Conservation (phyloP, 2,113 vertebrate species). For the Scomber scombrus region DNA sequence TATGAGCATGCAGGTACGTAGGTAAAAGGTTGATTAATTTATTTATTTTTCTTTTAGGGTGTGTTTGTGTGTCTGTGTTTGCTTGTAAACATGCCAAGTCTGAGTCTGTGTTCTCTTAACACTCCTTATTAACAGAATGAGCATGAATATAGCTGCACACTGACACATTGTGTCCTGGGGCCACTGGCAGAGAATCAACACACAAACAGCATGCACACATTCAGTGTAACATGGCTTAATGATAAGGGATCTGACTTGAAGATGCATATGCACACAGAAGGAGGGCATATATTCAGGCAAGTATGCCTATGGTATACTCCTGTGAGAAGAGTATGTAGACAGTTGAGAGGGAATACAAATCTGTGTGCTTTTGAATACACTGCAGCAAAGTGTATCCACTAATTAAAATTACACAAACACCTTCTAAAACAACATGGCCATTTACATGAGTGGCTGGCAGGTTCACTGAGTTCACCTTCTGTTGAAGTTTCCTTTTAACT, state of each 20-base stretch:
- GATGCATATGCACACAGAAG: neutral
- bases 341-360: slow-evolving; percentile 19
- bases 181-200: slow-evolving; percentile 8
- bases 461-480: slow-evolving; percentile 40
- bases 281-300: slow-evolving; percentile 2
- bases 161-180: slow-evolving; percentile 24
- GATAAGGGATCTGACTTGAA: slow-evolving; percentile 38
- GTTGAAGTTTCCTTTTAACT: slow-evolving; percentile 32
- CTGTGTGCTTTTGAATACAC: neutral
- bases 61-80: neutral
- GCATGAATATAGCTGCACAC: slow-evolving; percentile 24
- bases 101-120: slow-evolving; percentile 16
- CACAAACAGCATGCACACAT: slow-evolving; percentile 1
- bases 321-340: neutral
- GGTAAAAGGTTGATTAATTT: slow-evolving; percentile 10
- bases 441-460: neutral
- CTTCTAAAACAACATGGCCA: slow-evolving; percentile 3
- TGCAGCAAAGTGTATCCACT: slow-evolving; percentile 8
- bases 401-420: slow-evolving; percentile 30
- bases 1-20: neutral
- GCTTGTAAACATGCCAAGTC: slow-evolving; percentile 19
- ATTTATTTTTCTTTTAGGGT: neutral
- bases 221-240: slow-evolving; percentile 35
- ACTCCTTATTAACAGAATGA: slow-evolving; percentile 11
- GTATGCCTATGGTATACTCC: neutral